Conservation (phyloP, 2,888 invertebrate species). For the Hirtodrosophila confusa region DNA sequence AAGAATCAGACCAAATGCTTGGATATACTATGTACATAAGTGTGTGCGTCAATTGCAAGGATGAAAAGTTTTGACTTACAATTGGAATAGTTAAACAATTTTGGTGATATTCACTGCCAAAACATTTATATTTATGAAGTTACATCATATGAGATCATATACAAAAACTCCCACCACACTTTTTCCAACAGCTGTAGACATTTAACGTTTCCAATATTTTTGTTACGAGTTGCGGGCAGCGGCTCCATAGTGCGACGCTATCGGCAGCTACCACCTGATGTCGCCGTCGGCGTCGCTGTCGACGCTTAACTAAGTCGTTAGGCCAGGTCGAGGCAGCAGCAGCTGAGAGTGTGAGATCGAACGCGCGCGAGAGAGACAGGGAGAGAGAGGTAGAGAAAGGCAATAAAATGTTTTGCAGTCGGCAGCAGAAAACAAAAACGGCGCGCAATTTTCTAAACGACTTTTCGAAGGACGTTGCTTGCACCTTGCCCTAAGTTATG, state of each 20-base stretch:
- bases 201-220: no score
- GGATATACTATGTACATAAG: no score
- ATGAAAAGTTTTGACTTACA: no score
- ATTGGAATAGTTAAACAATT: no score
- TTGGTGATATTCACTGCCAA: no score
- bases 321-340: slow-evolving; percentile 56
- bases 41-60: no score
- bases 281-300: slow-evolving; percentile 22
- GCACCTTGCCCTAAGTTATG: slow-evolving; percentile 4
- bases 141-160: no score
- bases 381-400: not conserved
- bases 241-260: not conserved
- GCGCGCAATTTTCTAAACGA: slow-evolving; percentile 31
- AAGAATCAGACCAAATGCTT: no score
- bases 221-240: slow-evolving; percentile 17
- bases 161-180: no score
- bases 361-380: not conserved
- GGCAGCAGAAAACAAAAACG: slow-evolving; percentile 12
- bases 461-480: slow-evolving; percentile 34
- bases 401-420: slow-evolving; percentile 2
- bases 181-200: no score
- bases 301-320: slow-evolving; percentile 43
- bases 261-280: slow-evolving; percentile 53
- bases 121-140: no score
- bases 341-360: slow-evolving; percentile 26